These are phyloP conservation scores for Apodemia duryi DNA, from an alignment of 2,888 invertebrate genomes.

Conservation along the genomic window DNA sequence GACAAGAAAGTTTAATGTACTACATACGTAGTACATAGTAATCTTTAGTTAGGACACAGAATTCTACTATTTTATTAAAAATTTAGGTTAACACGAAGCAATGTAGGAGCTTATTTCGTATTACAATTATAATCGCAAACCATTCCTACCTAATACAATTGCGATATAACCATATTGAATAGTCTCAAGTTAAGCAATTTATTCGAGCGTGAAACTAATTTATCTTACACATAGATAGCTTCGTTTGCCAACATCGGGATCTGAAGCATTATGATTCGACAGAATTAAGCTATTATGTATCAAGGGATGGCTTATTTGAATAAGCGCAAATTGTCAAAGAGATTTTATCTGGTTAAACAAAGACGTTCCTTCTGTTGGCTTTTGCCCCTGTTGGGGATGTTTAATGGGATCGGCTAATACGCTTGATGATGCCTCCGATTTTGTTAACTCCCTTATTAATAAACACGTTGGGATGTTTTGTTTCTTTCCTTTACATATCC, in stretches of 20 bases:
- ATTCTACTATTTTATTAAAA: no score
- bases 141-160: conserved; percentile 4
- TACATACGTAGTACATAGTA: no score
- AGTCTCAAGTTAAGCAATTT: conserved; percentile 22
- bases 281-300: conserved; percentile 67
- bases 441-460: conserved; percentile 65
- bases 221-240: conserved; percentile 28
- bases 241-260: conserved; percentile 20
- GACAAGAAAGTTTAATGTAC: no score
- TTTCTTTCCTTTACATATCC: conserved; percentile 28
- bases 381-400: conserved; percentile 61
- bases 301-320: conserved; percentile 73
- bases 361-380: conserved; percentile 72
- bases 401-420: conserved; percentile 75
- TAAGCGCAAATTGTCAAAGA: conserved; percentile 79
- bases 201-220: conserved; percentile 33
- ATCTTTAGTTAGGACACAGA: no score
- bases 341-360: conserved; percentile 78
- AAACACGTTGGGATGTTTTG: conserved; percentile 51
- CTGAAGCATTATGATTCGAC: conserved; percentile 45
- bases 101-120: neutral
- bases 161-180: conserved; percentile 13
- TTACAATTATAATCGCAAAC: neutral
- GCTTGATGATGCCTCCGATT: conserved; percentile 68
- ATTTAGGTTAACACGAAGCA: no score